phyloP scores from a whole-genome alignment of 2,113 vertebrate species.

The Antidorcas marsupialis region DNA sequence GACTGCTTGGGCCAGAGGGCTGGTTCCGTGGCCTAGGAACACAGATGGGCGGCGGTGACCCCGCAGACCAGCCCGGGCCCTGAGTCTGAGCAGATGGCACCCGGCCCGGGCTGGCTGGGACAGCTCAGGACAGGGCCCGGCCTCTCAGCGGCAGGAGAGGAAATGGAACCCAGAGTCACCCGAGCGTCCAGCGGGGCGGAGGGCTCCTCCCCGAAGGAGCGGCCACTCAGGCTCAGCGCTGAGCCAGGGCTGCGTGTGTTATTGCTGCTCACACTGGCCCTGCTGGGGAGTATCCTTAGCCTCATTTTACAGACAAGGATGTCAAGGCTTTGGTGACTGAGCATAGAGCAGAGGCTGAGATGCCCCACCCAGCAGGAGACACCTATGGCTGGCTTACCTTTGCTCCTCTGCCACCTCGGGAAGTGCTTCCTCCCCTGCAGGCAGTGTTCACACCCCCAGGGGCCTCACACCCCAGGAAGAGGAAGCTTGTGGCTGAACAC shows the following conservation, averaged over 20 bases:
- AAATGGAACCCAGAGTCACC: not conserved
- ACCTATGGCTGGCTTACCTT: not conserved
- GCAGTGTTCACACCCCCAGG: not conserved
- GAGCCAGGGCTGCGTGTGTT: not conserved
- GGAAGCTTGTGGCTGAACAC: not conserved
- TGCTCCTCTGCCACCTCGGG: not conserved
- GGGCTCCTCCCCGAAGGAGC: not conserved
- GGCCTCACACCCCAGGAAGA: no score
- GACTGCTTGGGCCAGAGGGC: not conserved
- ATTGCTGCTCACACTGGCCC: not conserved
- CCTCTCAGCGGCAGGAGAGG: not conserved
- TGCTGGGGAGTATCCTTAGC: not conserved
- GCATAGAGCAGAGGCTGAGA: not conserved
- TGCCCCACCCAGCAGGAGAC: not conserved
- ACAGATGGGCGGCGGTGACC: not conserved
- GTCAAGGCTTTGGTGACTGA: not conserved
- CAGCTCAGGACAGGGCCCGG: not conserved
- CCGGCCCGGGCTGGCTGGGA: not conserved
- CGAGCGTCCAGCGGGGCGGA: accelerated
- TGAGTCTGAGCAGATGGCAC: not conserved
- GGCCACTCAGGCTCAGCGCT: not conserved
- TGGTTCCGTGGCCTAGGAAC: not conserved
- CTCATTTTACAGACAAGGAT: not conserved
- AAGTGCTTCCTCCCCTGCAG: not conserved
- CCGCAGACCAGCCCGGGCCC: not conserved